Base-by-base conservation (phyloP, 2,797 vertebrate genomes). In the Chrysolophus pictus region DNA sequence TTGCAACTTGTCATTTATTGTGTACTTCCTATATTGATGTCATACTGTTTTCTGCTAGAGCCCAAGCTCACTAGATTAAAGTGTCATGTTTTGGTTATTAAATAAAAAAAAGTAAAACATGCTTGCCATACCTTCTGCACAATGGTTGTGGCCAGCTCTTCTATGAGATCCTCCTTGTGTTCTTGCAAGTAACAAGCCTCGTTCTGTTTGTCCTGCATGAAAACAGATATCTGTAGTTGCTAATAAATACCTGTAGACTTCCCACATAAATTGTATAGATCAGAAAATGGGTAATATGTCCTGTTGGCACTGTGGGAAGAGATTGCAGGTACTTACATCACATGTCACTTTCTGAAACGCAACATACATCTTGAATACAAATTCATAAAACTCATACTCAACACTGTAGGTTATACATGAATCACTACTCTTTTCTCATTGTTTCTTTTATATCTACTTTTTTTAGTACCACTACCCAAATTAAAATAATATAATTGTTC, bases 81-180 rank as follows among this genome's bases (percentile, higher is more conserved):
- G 19, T 31, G 35, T 0, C 47, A 11, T 41, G 26, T 23, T 90
- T 49, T 51, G n/a, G 35, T 39, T 69, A 67, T 33, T 78, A 33
- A 91, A 75, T 14, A n/a, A 31, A 37, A 60, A 60, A 73, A 72
- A 14, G 56, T 14, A n/a, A 31, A 37, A 60, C 68, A 72, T 6
- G 9, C 21, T 46, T 23, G 26, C 70, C 97, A 77, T 97, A 99
- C 99, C 98, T 99, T 99, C 94, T 99, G 99, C 88, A 99, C 98
- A 21, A 99, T 99, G 39, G 99, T 98, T 33, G 98, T 98, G 58
- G 99, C 99, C 51, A 99, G 98, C 94, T 99, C 99, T 96, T 99
- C 99, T 84, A 99, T 99, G 93, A 99, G 98, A 93, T 99, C 99
- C 56, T 99, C 99, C 96, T 98, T 99, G 97, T 99, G 98, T 87